Base-by-base conservation (phyloP, 2,113 vertebrate species). In the Epinephelus fuscoguttatus region DNA sequence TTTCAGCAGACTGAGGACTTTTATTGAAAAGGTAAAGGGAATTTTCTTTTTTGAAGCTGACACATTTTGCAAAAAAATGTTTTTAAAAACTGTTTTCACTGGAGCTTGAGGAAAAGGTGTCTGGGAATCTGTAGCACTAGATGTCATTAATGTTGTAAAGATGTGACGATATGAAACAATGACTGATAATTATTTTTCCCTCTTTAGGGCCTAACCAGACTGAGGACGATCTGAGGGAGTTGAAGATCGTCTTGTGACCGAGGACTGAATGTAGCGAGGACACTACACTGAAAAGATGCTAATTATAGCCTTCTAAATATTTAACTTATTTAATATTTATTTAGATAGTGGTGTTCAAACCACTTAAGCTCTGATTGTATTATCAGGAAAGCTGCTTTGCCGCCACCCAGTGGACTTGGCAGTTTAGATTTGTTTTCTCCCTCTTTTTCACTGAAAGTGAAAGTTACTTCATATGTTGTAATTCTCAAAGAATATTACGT, bases 301-400 rank as follows among this genome's bases (percentile, higher is more conserved):
- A 19, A 78, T 64, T 79, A 6, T 27, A 61, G 49, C 52, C 64
- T 84, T 72, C 64, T 80, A 60, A 88, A 84, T 93, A 87, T 94
- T 93, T 75, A 83, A 88, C 66, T 92, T 94, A 94, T 94, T 94
- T 88, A 86, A 69, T 94, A 93, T 92, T 94, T 94, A 93, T 93
- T 91, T 37, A 72, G 15, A 66, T 23, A 52, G 62, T 71, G 42
- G 53, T 64, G 71, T 25, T 67, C 21, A 79, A 75, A 42, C 45
- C 21, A 75, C 72, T 69, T 30, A 82, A 78, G 76, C 71, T 80
- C 30, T 55, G 25, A 74, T 73, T 70, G 37, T 81, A 56, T 78
- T 75, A 9, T 81, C 42, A 49, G 8, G 14, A 53, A 81, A 86
- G 84, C 89, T 93, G 85, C 85, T 91, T 78, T 92, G 76, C 75